phyloP scores from a whole-genome alignment of 2,797 vertebrate species.

The Sphenodon punctatus region DNA sequence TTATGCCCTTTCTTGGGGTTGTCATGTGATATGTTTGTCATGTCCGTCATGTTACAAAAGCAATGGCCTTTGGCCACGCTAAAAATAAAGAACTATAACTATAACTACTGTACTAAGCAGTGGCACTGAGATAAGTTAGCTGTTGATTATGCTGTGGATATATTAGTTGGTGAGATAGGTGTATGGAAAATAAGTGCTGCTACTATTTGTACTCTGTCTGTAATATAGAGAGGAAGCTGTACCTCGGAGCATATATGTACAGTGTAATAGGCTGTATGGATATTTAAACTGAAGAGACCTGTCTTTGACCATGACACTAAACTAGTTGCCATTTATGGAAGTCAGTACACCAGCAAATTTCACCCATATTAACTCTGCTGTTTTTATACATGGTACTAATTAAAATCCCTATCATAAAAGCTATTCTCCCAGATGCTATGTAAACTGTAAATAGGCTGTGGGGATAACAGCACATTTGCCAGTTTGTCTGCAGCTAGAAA shows the following conservation, averaged over 20 bases:
- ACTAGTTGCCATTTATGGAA: constrained; percentile 55
- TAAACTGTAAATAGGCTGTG: constrained; percentile 58
- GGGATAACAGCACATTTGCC: constrained; percentile 36
- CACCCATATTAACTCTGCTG: constrained; percentile 51
- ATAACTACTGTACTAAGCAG: constrained; percentile 67
- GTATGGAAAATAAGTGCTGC: constrained; percentile 21
- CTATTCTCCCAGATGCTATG: constrained; percentile 66
- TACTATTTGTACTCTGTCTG: constrained; percentile 24
- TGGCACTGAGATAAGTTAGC: constrained; percentile 63
- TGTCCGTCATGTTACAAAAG: too few species aligned
- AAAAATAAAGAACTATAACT: too few species aligned
- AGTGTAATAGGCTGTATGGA: constrained; percentile 42
- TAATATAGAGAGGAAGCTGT: constrained; percentile 18
- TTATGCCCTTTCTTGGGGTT: too few species aligned
- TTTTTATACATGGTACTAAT: constrained; percentile 63
- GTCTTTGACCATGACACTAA: constrained; percentile 34
- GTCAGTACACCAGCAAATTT: constrained; percentile 56
- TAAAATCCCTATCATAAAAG: constrained; percentile 70
- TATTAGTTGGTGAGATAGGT: constrained; percentile 37
- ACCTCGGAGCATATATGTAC: background rate
- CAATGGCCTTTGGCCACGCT: too few species aligned
- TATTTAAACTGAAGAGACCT: constrained; percentile 16
- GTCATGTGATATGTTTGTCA: too few species aligned
- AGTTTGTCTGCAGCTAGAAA: constrained; percentile 44
- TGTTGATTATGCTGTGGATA: constrained; percentile 62